Evolutionary conservation across 2,113 vertebrate species (phyloP).

Genomic region (Cygnus buccinator): DNA sequence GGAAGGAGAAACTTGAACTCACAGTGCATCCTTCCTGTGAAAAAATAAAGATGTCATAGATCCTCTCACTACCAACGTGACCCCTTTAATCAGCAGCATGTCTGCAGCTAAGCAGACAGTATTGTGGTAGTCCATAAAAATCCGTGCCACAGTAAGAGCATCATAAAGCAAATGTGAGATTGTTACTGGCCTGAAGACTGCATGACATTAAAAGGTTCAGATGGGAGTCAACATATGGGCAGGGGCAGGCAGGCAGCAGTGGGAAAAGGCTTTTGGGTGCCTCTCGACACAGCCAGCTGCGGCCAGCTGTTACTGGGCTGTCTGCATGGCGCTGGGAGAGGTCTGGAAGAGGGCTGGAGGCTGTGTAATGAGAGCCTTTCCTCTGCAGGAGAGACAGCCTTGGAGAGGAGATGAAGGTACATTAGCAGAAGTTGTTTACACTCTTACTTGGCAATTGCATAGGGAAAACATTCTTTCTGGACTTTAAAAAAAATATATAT

Average conservation of each 20-base stretch:
- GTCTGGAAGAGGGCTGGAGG: not conserved
- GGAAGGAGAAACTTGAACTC: constrained; percentile 25
- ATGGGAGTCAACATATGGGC: not conserved
- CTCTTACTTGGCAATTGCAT: constrained; percentile 37
- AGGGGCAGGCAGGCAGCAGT: not conserved
- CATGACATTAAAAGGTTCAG: not conserved
- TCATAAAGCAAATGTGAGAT: not conserved
- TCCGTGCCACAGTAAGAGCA: accelerated
- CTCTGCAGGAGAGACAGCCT: not conserved
- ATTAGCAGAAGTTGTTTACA: constrained; percentile 30
- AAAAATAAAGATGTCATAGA: not conserved
- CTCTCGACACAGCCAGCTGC: not conserved
- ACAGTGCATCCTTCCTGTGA: not conserved
- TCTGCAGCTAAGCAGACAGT: not conserved
- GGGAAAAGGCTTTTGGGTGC: not conserved
- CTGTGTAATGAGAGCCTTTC: not conserved
- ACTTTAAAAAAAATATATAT: not conserved
- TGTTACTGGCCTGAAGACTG: not conserved
- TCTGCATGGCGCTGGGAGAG: not conserved
- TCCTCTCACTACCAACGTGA: not conserved
- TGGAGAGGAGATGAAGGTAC: not conserved
- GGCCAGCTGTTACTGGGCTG: not conserved
- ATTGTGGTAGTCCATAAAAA: not conserved
- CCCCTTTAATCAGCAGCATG: not conserved
- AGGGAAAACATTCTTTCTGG: constrained; percentile 37